Evolutionary conservation across 1,140 invertebrate genomes (phyloP).

Genomic region (Meloidogyne exigua): DNA sequence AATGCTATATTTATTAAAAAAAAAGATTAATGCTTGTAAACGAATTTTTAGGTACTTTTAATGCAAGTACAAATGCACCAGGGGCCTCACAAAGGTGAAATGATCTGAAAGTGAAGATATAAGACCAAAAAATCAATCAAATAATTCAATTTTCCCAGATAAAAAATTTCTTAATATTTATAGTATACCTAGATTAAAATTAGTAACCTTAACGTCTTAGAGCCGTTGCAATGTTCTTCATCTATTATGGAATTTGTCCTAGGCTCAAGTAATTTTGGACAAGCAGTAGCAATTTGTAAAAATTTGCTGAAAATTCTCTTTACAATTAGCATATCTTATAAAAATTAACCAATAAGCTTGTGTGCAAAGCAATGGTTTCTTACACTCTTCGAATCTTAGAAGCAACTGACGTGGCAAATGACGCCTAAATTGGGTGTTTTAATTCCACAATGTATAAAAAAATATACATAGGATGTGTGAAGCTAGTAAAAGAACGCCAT

Average conservation of each 20-base stretch:
- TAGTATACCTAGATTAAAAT: not conserved
- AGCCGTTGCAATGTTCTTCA: not conserved
- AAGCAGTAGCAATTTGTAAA: constrained; percentile 34
- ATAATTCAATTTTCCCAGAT: no score
- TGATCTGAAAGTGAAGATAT: constrained; percentile 33
- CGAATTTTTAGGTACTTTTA: constrained; percentile 19
- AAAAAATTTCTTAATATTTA: no score
- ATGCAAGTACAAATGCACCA: constrained; percentile 47
- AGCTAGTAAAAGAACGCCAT: constrained; percentile 44
- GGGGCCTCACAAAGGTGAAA: constrained; percentile 56
- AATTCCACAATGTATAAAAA: not conserved
- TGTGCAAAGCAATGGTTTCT: not conserved
- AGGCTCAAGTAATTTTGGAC: constrained; percentile 28
- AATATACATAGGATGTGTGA: constrained; percentile 44
- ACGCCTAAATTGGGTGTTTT: not conserved
- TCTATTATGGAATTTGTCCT: not conserved
- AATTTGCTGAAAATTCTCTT: constrained; percentile 39
- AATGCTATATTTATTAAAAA: constrained; percentile 28
- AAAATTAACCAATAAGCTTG: constrained; percentile 47
- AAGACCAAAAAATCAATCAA: no score
- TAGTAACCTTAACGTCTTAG: not conserved
- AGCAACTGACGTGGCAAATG: not conserved
- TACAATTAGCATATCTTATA: not conserved
- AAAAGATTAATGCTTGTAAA: not conserved
- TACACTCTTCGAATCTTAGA: not conserved